Evolutionary conservation across 2,888 invertebrate genomes (phyloP), one percentile per base, ranked within the genome.

Genomic region (Doris montereyensis): DNA sequence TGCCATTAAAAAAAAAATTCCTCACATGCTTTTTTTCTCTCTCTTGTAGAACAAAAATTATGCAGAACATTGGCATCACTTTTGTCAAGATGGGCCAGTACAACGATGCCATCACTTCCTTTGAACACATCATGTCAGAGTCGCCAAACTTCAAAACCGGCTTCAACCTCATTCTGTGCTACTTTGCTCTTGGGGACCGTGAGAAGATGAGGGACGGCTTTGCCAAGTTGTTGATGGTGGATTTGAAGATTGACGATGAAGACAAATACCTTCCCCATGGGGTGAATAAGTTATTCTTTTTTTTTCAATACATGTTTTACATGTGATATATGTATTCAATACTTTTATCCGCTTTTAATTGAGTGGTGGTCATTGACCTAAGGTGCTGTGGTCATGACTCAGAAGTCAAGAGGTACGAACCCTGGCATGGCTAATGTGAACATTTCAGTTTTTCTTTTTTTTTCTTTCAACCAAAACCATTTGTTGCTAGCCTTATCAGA

Each of bases 41-140:
- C n/a, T n/a, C n/a, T 82, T 83, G 13, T 79, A 96, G 97, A 90
- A 95, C 97, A 87, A 97, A 97, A 93, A 97, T 99, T 84, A 97
- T 98, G 94, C 98, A 98, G 92, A 99, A 99, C 90, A 99, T 99
- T 88, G 97, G 97, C 0, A 94, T 98, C 82, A 94, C 98, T 30
- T 96, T 99, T 89, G 96, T 99, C 30, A 96, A 96, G 89, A 96
- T 98, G 96, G 97, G 97, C 34, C 97, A 98, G 91, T 97, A 97
- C 92, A 95, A 96, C 76, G 99, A 99, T 91, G 99, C 99, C 0
- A 95, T 97, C 68, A 96, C 96, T 2, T 97, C 97, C 87, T 97
- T 99, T 91, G 99, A 99, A 90, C 98, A 97, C 92, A 98, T 99
- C 80, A 97, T 99, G 97, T 96, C 96, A 76, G 98, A 99, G 91